Evolutionary conservation across 2,797 vertebrate genomes (phyloP).

Genomic region (Acrossocheilus fasciatus): DNA sequence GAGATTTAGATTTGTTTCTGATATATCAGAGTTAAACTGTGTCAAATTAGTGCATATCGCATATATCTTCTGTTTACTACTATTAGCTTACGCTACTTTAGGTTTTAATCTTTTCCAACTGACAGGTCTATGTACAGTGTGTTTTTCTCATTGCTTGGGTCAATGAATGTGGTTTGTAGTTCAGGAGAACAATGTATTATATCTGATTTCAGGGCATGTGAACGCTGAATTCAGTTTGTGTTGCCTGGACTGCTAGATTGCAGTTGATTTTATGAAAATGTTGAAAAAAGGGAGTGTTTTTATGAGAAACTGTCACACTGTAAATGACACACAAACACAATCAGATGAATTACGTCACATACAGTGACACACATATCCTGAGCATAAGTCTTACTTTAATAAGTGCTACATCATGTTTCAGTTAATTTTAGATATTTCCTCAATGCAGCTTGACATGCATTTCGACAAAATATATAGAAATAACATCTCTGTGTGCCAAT

Average conservation of each 20-base stretch:
- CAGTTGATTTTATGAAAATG: conserved; percentile 25
- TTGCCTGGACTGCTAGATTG: conserved; percentile 10
- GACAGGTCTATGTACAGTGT: conserved; percentile 71
- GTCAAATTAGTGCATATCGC: background rate
- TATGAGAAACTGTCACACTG: conserved; percentile 40
- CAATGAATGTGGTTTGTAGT: conserved; percentile 63
- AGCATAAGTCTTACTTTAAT: conserved; percentile 40
- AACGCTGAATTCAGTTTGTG: conserved; percentile 66
- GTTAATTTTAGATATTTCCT: conserved; percentile 15
- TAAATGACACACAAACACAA: conserved; percentile 40
- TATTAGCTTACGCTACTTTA: conserved; percentile 17
- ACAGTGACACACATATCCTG: conserved; percentile 14
- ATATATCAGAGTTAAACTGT: conserved; percentile 12
- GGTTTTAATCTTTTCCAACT: conserved; percentile 23
- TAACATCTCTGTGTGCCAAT: conserved; percentile 70
- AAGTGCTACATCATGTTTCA: conserved; percentile 13
- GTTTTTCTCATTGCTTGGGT: conserved; percentile 65
- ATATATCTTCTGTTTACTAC: conserved; percentile 12
- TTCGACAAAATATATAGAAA: conserved; percentile 75
- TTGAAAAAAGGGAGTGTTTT: conserved; percentile 44
- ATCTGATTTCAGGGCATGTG: conserved; percentile 56
- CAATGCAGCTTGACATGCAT: conserved; percentile 69
- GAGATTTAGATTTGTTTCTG: conserved; percentile 10
- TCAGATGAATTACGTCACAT: conserved; percentile 25
- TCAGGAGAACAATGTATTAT: conserved; percentile 58